phyloP scores from a whole-genome alignment of 92 coral and sea anemone genomes.

The Epizoanthus ramosus region DNA sequence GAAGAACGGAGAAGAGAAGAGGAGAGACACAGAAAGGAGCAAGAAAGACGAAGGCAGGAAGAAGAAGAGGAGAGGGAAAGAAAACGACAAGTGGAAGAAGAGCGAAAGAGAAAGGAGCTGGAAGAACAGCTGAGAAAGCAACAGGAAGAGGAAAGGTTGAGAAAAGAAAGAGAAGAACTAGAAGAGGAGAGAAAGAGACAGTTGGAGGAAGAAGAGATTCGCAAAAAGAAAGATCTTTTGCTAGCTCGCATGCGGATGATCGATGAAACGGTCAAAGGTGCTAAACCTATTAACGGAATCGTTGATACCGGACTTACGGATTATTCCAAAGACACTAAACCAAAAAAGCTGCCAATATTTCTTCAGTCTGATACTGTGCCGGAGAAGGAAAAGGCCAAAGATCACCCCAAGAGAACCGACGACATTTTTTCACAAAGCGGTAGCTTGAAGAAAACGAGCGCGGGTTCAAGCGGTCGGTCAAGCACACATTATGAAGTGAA shows the following conservation, averaged over 20 bases:
- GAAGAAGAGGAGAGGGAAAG: conserved; percentile 51
- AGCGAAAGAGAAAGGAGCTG: conserved; percentile 51
- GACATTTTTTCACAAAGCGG: conserved; percentile 57
- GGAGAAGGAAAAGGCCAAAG: conserved; percentile 50
- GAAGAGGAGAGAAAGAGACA: conserved; percentile 65
- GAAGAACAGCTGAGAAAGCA: conserved; percentile 58
- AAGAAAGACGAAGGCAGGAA: conserved; percentile 55
- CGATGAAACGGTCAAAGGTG: conserved; percentile 36
- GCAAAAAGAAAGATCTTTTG: conserved; percentile 87
- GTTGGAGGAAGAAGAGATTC: conserved; percentile 74
- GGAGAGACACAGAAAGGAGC: conserved; percentile 40
- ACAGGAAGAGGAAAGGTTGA: conserved; percentile 55
- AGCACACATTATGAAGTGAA: conserved; percentile 70
- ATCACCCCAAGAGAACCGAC: conserved; percentile 45
- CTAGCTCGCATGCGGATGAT: conserved; percentile 84
- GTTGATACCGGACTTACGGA: conserved; percentile 30
- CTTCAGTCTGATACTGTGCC: conserved; percentile 56
- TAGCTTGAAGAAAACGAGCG: conserved; percentile 58
- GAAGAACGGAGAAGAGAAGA: conserved; percentile 52
- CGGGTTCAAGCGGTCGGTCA: conserved; percentile 62
- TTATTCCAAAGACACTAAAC: conserved; percentile 55
- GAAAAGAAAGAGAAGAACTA: conserved; percentile 42
- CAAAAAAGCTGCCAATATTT: conserved; percentile 78
- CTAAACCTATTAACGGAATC: conserved; percentile 49
- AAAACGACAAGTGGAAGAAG: conserved; percentile 44